phyloP scores from a whole-genome alignment of 2,797 vertebrate genomes.

The Hoplostethus atlanticus region DNA sequence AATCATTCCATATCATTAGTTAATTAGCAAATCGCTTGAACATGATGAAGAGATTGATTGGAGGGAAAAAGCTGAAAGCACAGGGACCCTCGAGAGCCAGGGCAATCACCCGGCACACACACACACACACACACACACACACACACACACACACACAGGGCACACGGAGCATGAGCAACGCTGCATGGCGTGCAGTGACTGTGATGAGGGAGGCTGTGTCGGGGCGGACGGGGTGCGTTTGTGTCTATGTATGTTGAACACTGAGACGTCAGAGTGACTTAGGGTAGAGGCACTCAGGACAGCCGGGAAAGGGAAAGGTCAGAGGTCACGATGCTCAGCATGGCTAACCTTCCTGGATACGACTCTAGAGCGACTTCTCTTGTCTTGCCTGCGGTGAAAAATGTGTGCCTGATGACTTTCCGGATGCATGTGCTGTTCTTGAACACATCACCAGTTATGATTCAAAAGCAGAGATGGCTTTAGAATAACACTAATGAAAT shows the following conservation, averaged over 20 bases:
- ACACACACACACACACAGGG: constrained; percentile 16
- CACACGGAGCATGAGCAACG: constrained; percentile 40
- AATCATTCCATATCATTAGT: constrained; percentile 78
- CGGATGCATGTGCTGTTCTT: neutral
- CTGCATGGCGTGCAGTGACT: constrained; percentile 43
- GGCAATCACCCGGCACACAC: constrained; percentile 38
- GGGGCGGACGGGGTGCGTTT: constrained; percentile 6
- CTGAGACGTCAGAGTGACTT: constrained; percentile 1
- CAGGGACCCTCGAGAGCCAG: constrained; percentile 54
- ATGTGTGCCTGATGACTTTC: neutral
- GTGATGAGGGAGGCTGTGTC: constrained; percentile 52
- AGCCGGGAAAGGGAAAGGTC: neutral
- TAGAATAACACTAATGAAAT: neutral
- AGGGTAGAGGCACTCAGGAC: neutral
- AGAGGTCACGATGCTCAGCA: neutral
- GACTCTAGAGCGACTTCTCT: neutral
- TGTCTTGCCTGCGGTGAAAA: neutral
- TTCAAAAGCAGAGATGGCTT: neutral
- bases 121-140: constrained; percentile 3
- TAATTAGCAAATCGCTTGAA: constrained; percentile 75
- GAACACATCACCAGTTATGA: neutral
- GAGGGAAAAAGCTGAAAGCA: constrained; percentile 59
- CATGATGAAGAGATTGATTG: constrained; percentile 73
- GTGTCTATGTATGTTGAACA: constrained; percentile 13
- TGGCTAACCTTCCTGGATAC: neutral